These are phyloP conservation scores for Salvelinus namaycush DNA, from an alignment of 2,113 vertebrate species.

Conservation along the genomic window DNA sequence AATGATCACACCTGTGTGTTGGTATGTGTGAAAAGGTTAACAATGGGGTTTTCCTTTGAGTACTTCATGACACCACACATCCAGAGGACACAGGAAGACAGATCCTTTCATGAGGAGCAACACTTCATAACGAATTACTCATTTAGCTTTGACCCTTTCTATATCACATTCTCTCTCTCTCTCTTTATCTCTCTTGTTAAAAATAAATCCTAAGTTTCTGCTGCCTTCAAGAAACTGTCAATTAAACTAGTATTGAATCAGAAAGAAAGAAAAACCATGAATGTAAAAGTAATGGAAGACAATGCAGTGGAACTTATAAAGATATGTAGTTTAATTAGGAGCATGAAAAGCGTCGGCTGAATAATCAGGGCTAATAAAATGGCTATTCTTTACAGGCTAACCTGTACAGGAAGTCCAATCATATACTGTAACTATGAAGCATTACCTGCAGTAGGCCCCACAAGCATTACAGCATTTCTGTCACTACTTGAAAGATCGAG, in stretches of 20 bases:
- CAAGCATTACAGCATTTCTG: too few species aligned
- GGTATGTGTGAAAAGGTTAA: too few species aligned
- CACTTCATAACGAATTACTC: too few species aligned
- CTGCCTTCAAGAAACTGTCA: too few species aligned
- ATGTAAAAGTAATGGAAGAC: constrained; percentile 24
- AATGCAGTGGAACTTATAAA: constrained; percentile 44
- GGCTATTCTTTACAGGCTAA: constrained; percentile 17
- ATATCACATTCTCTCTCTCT: neutral
- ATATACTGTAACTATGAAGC: neutral
- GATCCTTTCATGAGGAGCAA: too few species aligned
- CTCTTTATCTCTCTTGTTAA: neutral
- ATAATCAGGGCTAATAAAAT: constrained; percentile 47
- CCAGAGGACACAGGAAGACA: too few species aligned
- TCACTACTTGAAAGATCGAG: too few species aligned
- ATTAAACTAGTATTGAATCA: neutral
- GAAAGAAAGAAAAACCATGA: neutral
- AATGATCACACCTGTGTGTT: too few species aligned
- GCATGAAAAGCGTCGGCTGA: constrained; percentile 49
- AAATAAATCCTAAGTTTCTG: too few species aligned
- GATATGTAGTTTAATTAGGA: constrained; percentile 64
- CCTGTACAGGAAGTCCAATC: neutral
- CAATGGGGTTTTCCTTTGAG: too few species aligned
- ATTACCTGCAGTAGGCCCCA: too few species aligned
- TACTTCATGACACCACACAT: too few species aligned
- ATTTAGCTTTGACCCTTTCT: neutral